phyloP scores from a whole-genome alignment of 2,888 invertebrate species.

The Sipha maydis region DNA sequence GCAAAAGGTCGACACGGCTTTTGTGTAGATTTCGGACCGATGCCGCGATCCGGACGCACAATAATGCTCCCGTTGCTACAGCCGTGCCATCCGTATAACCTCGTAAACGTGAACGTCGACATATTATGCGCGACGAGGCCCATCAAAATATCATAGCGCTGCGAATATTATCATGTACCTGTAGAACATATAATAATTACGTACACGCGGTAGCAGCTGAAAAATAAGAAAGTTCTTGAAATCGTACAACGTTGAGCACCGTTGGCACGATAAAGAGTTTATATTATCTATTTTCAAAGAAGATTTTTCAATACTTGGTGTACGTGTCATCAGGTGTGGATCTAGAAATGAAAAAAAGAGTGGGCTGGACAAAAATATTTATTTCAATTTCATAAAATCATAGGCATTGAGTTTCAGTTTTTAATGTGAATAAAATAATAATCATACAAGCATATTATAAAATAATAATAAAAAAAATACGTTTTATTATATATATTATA shows the following conservation, averaged over 20 bases:
- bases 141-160: too few species aligned
- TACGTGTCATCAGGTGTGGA: too few species aligned
- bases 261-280: not conserved
- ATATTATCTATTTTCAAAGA: not conserved
- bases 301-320: not conserved
- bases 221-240: not conserved
- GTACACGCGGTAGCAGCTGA: not conserved
- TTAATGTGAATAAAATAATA: too few species aligned
- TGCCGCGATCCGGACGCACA: not conserved
- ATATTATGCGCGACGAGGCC: not conserved
- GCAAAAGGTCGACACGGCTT: not conserved
- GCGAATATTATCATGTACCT: not conserved
- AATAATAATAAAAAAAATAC: too few species aligned
- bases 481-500: too few species aligned
- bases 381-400: too few species aligned
- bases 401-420: too few species aligned
- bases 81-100: not conserved
- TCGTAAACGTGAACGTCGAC: not conserved
- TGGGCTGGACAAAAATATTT: too few species aligned
- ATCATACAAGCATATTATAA: too few species aligned
- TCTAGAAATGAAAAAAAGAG: too few species aligned
- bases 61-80: not conserved
- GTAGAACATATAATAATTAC: not conserved
- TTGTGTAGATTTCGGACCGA: not conserved
- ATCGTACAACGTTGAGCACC: not conserved